Percentiles rank a stretch among this genome's conserved stretches.
phyloP scores from a whole-genome alignment of 1,140 invertebrate species.

The Pseudachorutes palmiensis region DNA sequence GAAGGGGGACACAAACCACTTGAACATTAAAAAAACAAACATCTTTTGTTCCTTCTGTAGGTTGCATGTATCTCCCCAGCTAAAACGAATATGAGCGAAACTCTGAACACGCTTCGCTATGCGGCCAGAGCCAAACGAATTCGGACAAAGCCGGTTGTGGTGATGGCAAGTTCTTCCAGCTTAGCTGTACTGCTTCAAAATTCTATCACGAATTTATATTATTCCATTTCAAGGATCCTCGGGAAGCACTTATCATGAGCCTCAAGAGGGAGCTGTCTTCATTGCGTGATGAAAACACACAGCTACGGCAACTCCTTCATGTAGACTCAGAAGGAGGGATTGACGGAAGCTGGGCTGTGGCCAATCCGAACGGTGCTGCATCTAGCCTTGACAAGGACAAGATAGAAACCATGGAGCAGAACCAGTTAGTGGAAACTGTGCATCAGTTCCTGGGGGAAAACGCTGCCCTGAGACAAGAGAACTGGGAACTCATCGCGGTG shows the following conservation, averaged over 20 bases:
- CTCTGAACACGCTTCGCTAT: conserved; percentile 82
- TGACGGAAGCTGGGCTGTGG: conserved; percentile 38
- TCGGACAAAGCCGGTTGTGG: conserved; percentile 77
- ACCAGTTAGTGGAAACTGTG: conserved; percentile 63
- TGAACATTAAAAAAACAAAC: not conserved
- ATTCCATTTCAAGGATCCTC: conserved; percentile 60
- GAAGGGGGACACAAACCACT: too few species aligned
- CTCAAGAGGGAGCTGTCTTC: conserved; percentile 80
- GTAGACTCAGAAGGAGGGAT: conserved; percentile 14
- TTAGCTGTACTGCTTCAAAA: not conserved
- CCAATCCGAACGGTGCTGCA: conserved; percentile 2
- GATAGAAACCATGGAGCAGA: conserved; percentile 59
- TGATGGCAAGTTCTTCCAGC: conserved; percentile 85
- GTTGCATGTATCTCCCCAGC: conserved; percentile 87
- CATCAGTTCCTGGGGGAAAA: conserved; percentile 75
- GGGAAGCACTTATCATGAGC: conserved; percentile 81
- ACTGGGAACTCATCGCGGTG: conserved; percentile 70
- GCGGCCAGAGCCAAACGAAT: conserved; percentile 79
- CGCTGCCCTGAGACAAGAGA: conserved; percentile 72
- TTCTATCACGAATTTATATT: conserved; percentile 15
- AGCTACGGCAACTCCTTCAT: conserved; percentile 65
- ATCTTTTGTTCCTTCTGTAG: conserved; percentile 46
- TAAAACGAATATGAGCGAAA: conserved; percentile 76
- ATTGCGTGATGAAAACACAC: conserved; percentile 84
- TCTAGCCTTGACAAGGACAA: conserved; percentile 56